Base-by-base conservation (phyloP, 2,797 vertebrate genomes). In the Hybognathus amarus region DNA sequence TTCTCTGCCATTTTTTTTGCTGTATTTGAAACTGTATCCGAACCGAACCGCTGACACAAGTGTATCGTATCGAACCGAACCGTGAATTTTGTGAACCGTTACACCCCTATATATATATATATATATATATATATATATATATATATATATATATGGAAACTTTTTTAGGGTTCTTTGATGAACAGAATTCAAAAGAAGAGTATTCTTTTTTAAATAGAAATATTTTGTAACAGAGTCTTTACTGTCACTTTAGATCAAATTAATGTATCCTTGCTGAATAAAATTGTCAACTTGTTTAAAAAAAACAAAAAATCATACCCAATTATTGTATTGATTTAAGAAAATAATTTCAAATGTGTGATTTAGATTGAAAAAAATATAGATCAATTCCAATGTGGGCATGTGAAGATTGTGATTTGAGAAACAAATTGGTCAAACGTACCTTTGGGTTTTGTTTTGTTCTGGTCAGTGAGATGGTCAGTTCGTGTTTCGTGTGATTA, bases 371-470 rank as follows among this genome's bases (percentile, higher is more conserved):
- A 7, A 54, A 38, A 7, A 54, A 38, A 36, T 17, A 78, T 38
- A 40, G 24, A 27, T 59, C 4, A 22, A 13, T 45, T 24, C 30
- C 17, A 18, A 18, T 18, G 2, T 20, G 9, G n/a, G 3, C 9
- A n/a, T 38, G 12, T 33, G 22, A 54, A 74, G 30, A 74, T 38
- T 79, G 36, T 30, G 45, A 78, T 67, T 6, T 67, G 42, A 50
- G 13, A 38, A 33, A 38, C 30, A 67, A 79, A 52, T 12, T 52
- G 76, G 27, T 40, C 33, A 69, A 22, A 50, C 8, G 38, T 89
- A 97, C 98, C 97, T 97, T 97, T 99, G 79, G 95, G 95, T 89
- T 97, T 99, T 92, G 96, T 95, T 92, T 98, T 99, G 94, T 98
- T 97, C 92, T 98, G 97, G 89, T 99, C 98, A 0, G 96, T 95